Evolutionary conservation across 2,113 vertebrate species (phyloP), one percentile per base, ranked within the genome.

Genomic region (Oriolus oriolus): DNA sequence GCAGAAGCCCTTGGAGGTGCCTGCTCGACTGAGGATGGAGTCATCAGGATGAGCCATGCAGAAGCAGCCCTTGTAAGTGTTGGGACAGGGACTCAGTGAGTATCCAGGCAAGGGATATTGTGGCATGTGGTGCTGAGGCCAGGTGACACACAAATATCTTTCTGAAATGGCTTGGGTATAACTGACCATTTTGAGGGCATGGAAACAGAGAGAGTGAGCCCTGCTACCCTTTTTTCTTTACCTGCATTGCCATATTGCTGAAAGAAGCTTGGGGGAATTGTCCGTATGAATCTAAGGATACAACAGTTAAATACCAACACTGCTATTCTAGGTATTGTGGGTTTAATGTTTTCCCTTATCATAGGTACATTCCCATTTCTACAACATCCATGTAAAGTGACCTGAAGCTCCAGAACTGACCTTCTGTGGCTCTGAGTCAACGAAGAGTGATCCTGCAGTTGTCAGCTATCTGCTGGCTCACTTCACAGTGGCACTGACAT

Each of bases 401-500:
- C 10, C 4, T 49, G 33, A 73, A 88, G 42, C 49, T 79, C 65
- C 81, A 60, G 35, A 56, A 57, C 20, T 14, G 26, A 59, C 11
- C 16, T 66, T 24, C 13, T 28, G 22, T 64, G 53, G 22, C 65
- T 74, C 41, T 57, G n/a, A 41, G 12, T 19, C 42, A 80, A 69
- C 11, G 41, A 91, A 66, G 2, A 20, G 71, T 0, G 2, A 73
- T 37, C 30, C 54, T 83, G n/a, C 41, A 20, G 79, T 27, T 27
- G 8, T 37, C 6, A 8, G 17, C 49, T 39, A 9, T 73, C 26
- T 73, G 56, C 49, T 2, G 3, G 22, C 24, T 73, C n/a, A 12
- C 52, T 24, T 44, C 2, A 2, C 2, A 3, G 44, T 2, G 1
- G 30, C 69, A 82, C 21, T 0, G 0, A 68, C 63, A 61, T 0